Conservation (phyloP, 2,888 invertebrate genomes). For the Dendrolimus pini region DNA sequence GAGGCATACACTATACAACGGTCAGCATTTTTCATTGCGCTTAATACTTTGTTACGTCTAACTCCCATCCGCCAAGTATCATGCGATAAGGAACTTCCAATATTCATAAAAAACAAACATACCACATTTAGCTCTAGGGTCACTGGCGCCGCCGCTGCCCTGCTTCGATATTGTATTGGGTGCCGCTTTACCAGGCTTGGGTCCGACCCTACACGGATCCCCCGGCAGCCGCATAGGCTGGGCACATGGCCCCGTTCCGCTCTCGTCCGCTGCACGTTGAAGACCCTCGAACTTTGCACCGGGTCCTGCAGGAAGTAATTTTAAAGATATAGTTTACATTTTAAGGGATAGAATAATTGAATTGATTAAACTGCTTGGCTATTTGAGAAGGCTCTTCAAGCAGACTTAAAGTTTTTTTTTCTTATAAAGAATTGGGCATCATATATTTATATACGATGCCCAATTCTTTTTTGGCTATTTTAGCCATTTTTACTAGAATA, state of each 20-base stretch:
- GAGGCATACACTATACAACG: too few relatives aligned
- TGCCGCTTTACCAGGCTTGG: conserved; percentile 45
- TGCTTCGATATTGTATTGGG: conserved; percentile 58
- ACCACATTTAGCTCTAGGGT: conserved; percentile 59
- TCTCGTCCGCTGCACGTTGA: conserved; percentile 71
- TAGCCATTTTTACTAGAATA: too few relatives aligned
- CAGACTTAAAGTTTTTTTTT: too few relatives aligned
- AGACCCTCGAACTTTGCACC: conserved; percentile 76
- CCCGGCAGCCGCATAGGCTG: conserved; percentile 76
- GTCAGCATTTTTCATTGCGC: too few relatives aligned
- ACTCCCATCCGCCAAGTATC: too few relatives aligned
- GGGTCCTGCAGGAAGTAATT: conserved; percentile 41
- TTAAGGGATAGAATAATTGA: background rate
- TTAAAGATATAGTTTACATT: background rate
- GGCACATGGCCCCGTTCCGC: conserved; percentile 71
- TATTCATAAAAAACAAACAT: background rate
- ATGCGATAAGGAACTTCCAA: too few relatives aligned
- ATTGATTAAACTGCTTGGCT: too few relatives aligned
- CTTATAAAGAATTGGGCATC: too few relatives aligned
- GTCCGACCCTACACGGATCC: conserved; percentile 74
- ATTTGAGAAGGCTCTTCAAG: too few relatives aligned
- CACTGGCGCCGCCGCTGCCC: conserved; percentile 32
- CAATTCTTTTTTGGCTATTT: too few relatives aligned
- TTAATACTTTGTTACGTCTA: too few relatives aligned
- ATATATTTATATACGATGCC: too few relatives aligned